phyloP scores from a whole-genome alignment of 2,888 invertebrate genomes.

The Anthrax anthrax region DNA sequence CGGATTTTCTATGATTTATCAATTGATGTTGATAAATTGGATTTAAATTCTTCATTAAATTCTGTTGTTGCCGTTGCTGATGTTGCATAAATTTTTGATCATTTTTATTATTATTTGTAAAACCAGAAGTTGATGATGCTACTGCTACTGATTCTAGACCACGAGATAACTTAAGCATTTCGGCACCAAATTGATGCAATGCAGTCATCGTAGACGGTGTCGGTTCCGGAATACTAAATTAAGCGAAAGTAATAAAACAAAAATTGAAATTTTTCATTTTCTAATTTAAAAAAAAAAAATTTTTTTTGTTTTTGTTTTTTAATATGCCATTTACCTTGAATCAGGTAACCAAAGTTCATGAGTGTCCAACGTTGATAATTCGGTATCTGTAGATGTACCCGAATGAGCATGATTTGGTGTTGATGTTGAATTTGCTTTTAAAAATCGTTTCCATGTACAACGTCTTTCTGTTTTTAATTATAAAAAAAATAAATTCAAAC shows the following conservation, averaged over 20 bases:
- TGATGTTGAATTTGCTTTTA: constrained; percentile 36
- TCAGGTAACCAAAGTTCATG: constrained; percentile 71
- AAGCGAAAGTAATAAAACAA: neutral
- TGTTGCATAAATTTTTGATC: too few species aligned
- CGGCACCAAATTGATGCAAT: constrained; percentile 71
- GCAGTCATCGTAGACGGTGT: constrained; percentile 73
- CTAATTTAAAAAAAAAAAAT: too few species aligned
- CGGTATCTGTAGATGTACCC: constrained; percentile 69
- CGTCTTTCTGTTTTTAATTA: constrained; percentile 50
- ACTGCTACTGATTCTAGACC: constrained; percentile 57
- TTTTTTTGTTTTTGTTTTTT: neutral
- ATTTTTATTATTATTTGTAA: neutral
- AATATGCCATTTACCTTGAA: constrained; percentile 36
- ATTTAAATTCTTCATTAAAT: too few species aligned
- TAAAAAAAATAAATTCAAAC: neutral
- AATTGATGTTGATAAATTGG: too few species aligned
- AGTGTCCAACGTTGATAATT: constrained; percentile 67
- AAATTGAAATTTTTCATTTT: neutral
- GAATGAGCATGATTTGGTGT: constrained; percentile 55
- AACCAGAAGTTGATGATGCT: constrained; percentile 15
- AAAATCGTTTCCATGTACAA: constrained; percentile 61
- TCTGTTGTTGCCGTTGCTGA: too few species aligned
- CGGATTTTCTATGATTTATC: too few species aligned
- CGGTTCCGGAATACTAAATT: constrained; percentile 45
- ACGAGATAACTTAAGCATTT: constrained; percentile 70